A percentile compares a stretch with the other conserved stretches of the same genome.
phyloP scores from a whole-genome alignment of 2,113 vertebrate genomes.

The Colaptes auratus region DNA sequence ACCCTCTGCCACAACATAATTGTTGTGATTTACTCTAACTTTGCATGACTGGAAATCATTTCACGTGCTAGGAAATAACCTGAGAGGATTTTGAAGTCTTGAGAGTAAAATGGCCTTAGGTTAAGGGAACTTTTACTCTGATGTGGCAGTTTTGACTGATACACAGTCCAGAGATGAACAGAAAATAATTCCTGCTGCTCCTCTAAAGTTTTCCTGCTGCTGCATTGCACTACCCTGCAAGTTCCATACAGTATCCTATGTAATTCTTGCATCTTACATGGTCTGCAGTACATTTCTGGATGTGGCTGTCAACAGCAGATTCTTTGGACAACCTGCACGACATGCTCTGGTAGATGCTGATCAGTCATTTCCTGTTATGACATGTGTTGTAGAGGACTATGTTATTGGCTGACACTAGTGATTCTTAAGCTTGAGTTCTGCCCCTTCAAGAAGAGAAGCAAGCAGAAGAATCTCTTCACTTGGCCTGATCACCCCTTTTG shows the following conservation, averaged over 20 bases:
- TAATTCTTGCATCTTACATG: neutral
- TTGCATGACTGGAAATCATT: neutral
- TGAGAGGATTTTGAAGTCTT: neutral
- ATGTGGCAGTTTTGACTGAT: neutral
- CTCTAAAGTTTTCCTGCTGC: neutral
- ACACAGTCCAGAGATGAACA: neutral
- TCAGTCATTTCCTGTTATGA: neutral
- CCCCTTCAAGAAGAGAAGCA: neutral
- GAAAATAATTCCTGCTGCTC: neutral
- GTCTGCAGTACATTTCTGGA: neutral
- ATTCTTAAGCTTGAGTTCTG: neutral
- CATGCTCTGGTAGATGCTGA: neutral
- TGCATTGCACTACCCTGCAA: neutral
- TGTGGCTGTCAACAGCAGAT: neutral
- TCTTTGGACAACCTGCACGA: neutral
- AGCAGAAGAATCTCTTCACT: neutral
- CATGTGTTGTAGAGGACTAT: neutral
- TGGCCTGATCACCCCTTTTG: neutral
- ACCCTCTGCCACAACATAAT: neutral
- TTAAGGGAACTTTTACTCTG: neutral
- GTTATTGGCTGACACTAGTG: neutral
- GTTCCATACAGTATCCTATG: rapidly evolving
- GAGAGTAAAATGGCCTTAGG: neutral
- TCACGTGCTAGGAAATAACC: neutral
- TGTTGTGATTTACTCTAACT: slow-evolving; percentile 20